phyloP scores from a whole-genome alignment of 2,888 invertebrate genomes.

The Eupithecia tripunctaria region DNA sequence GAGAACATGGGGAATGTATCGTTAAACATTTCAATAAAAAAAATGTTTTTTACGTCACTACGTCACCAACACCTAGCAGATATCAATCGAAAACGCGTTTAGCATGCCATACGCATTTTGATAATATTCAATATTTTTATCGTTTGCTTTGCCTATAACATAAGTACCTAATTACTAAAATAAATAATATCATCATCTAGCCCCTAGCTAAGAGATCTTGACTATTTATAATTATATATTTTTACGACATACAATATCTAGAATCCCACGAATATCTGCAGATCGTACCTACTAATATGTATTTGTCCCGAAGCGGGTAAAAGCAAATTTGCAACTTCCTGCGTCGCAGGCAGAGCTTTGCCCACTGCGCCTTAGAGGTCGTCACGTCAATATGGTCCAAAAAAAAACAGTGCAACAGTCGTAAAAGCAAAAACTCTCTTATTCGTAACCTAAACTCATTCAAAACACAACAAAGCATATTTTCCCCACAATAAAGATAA shows the following conservation, averaged over 20 bases:
- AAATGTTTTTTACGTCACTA: not conserved
- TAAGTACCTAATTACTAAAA: not conserved
- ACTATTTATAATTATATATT: not conserved
- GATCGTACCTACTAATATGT: not conserved
- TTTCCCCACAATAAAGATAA: conserved; percentile 44
- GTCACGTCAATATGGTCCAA: not conserved
- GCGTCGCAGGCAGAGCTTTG: not conserved
- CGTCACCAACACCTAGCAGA: too few relatives aligned
- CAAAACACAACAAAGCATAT: conserved; percentile 17
- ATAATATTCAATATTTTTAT: not conserved
- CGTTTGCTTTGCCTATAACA: too few relatives aligned
- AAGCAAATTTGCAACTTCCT: not conserved
- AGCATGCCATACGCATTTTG: not conserved
- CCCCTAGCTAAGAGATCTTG: not conserved
- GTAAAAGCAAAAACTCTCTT: not conserved
- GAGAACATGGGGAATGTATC: not conserved
- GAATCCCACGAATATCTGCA: not conserved
- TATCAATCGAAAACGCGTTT: not conserved
- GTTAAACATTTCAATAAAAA: not conserved
- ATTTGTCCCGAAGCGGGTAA: not conserved
- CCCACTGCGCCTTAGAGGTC: not conserved
- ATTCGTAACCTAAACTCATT: conserved; percentile 4
- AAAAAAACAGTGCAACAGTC: not conserved
- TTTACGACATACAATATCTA: not conserved
- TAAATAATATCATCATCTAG: not conserved